Conservation (phyloP, 1,140 invertebrate species). For the Atopsyche davidsoni region DNA sequence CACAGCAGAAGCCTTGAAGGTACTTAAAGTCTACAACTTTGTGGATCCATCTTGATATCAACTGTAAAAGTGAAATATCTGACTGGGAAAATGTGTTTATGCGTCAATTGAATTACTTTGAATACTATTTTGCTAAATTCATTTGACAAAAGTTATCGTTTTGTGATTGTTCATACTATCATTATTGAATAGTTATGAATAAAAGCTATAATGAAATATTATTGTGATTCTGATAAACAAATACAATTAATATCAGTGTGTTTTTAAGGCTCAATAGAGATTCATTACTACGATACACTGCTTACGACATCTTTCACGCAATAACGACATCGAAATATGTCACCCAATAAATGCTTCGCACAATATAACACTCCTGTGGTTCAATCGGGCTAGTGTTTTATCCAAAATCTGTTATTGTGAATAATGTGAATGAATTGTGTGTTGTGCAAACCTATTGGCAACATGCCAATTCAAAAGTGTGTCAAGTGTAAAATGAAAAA, state of each 20-base stretch:
- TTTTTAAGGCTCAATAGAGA: too few relatives aligned
- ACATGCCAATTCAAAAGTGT: conserved; percentile 10
- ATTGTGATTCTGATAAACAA: too few relatives aligned
- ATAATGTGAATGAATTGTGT: conserved; percentile 13
- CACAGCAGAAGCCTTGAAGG: conserved; percentile 50
- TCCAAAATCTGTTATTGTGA: conserved; percentile 13
- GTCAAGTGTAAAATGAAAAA: conserved; percentile 13
- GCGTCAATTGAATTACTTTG: background rate
- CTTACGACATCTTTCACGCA: too few relatives aligned
- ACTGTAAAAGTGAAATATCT: background rate
- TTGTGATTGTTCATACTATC: conserved; percentile 13
- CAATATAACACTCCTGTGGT: too few relatives aligned
- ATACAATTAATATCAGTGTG: too few relatives aligned
- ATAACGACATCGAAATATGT: too few relatives aligned
- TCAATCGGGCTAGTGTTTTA: too few relatives aligned
- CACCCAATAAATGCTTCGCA: too few relatives aligned
- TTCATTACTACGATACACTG: too few relatives aligned
- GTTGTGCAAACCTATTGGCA: conserved; percentile 16
- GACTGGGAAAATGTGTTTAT: conserved; percentile 1
- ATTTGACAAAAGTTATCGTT: conserved; percentile 16
- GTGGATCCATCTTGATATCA: conserved; percentile 18
- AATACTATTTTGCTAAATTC: conserved; percentile 14
- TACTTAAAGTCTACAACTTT: conserved; percentile 37
- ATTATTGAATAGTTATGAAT: too few relatives aligned
- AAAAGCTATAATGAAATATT: too few relatives aligned